These are phyloP conservation scores for Streptopelia turtur DNA, from an alignment of 2,797 vertebrate species.

Conservation along the genomic window DNA sequence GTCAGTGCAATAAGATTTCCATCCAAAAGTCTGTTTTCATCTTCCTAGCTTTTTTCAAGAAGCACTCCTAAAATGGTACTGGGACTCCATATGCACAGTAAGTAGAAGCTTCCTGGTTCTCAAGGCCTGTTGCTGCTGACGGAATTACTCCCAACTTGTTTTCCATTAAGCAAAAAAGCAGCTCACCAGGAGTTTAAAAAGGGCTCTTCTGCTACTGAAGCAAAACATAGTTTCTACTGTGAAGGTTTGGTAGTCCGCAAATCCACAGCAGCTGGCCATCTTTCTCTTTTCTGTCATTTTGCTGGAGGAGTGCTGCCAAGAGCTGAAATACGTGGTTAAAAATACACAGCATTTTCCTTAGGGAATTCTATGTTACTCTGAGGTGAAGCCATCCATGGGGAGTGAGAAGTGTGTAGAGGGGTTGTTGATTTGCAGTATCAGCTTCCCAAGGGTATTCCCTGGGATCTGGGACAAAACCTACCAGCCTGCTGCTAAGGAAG, in stretches of 20 bases:
- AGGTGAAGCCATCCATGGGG: neutral
- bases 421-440: neutral
- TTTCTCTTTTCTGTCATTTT: neutral
- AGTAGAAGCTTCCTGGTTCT: neutral
- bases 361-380: neutral
- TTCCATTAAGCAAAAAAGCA: neutral
- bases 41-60: neutral
- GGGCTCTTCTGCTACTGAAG: neutral
- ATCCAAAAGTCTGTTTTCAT: neutral
- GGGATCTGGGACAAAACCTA: neutral
- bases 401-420: neutral
- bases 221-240: neutral
- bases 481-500: neutral
- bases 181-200: neutral
- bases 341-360: neutral
- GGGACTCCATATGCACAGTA: accelerated
- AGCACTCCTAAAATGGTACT: neutral
- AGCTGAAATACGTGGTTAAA: neutral
- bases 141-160: neutral
- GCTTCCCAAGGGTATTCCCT: neutral
- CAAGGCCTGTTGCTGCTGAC: neutral
- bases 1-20: neutral
- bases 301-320: neutral
- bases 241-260: neutral
- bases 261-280: neutral